These are phyloP conservation scores for Botrylloides violaceus DNA, from an alignment of 23 tunicate species.

Conservation along the genomic window DNA sequence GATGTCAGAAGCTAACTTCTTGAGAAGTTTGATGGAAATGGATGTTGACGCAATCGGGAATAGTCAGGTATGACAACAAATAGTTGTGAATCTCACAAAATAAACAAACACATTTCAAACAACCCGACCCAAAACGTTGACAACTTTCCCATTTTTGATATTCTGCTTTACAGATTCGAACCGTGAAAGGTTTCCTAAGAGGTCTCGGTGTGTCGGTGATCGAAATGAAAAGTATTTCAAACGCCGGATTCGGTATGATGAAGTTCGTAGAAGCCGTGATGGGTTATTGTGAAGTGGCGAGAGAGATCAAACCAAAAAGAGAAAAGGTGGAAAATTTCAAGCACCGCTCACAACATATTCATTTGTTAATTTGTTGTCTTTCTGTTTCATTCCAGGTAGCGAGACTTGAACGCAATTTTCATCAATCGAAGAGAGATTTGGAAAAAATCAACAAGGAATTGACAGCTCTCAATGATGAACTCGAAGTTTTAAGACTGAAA, in stretches of 20 bases:
- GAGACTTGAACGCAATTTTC: constrained; percentile 76
- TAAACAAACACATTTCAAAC: too few relatives aligned
- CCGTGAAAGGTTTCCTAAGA: constrained; percentile 94
- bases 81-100: neutral
- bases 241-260: constrained; percentile 99
- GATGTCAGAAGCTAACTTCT: constrained; percentile 99
- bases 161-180: constrained; percentile 42
- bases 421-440: constrained; percentile 93
- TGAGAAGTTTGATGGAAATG: constrained; percentile 96
- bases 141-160: too few relatives aligned
- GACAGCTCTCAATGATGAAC: constrained; percentile 60
- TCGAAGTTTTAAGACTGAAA: constrained; percentile 64
- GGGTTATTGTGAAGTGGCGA: constrained; percentile 99
- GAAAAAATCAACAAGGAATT: constrained; percentile 93
- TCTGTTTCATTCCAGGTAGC: constrained; percentile 48
- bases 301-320: constrained; percentile 98
- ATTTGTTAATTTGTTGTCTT: neutral
- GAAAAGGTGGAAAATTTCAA: constrained; percentile 93
- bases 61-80: constrained; percentile 48
- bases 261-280: constrained; percentile 99
- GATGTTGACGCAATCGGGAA: constrained; percentile 91
- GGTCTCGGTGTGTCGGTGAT: constrained; percentile 69
- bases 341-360: too few relatives aligned
- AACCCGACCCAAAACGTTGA: too few relatives aligned
- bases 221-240: constrained; percentile 93